Percentiles rank a stretch among this genome's conserved stretches.
Conservation (phyloP, 92 coral and sea anemone species). For the Isaurus tuberculatus region DNA sequence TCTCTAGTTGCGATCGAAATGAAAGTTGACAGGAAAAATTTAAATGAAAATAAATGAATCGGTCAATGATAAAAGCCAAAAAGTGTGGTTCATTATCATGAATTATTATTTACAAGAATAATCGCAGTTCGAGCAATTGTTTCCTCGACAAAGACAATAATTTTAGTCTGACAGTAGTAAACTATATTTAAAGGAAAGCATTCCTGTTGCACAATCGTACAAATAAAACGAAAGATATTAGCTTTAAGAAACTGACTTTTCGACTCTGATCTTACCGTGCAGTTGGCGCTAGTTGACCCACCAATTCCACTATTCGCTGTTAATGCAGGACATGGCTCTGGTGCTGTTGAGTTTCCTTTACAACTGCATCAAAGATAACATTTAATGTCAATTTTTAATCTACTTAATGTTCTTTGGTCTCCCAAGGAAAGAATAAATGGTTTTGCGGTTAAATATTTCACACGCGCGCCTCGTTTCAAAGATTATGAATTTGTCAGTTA, state of each 20-base stretch:
- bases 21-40: no score
- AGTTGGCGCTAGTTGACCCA: constrained; percentile 60
- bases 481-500: background rate
- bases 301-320: constrained; percentile 77
- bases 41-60: no score
- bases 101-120: no score
- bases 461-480: background rate
- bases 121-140: no score
- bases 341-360: constrained; percentile 80
- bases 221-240: background rate
- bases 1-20: no score
- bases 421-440: background rate
- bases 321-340: constrained; percentile 79
- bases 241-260: background rate
- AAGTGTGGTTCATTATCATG: no score
- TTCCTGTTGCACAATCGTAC: background rate
- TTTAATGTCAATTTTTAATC: background rate
- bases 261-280: constrained; percentile 67
- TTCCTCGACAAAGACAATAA: no score
- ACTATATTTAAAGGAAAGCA: no score
- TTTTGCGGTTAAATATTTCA: constrained; percentile 16
- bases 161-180: no score
- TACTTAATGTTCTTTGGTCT: background rate
- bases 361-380: constrained; percentile 62
- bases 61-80: no score